phyloP scores from a whole-genome alignment of 2,888 invertebrate genomes.

The Tinea semifulvella region DNA sequence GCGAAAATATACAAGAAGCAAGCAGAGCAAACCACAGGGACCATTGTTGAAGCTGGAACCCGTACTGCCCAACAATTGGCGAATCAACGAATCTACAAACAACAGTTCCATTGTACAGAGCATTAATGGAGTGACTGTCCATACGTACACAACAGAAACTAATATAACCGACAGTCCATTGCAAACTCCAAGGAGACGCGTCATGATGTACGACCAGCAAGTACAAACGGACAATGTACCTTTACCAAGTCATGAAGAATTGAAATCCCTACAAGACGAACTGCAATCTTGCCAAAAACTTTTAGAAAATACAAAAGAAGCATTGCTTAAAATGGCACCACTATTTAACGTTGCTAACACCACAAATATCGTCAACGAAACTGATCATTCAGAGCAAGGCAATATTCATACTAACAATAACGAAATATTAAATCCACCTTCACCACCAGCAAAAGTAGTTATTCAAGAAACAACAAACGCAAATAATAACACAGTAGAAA shows the following conservation, averaged over 20 bases:
- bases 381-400: no score
- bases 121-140: background rate
- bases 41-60: background rate
- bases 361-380: background rate
- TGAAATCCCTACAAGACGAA: constrained; percentile 1
- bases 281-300: background rate
- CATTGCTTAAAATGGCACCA: background rate
- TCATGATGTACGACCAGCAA: constrained; percentile 13
- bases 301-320: background rate
- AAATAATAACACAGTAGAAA: background rate
- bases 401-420: background rate
- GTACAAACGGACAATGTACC: constrained; percentile 5
- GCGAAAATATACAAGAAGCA: constrained; percentile 1
- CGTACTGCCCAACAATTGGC: background rate
- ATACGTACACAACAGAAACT: background rate
- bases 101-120: background rate
- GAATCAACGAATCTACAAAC: background rate
- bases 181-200: background rate
- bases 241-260: background rate
- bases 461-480: background rate
- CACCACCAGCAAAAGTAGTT: background rate
- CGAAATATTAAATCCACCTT: background rate
- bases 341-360: background rate
- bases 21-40: background rate
- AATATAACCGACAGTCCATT: background rate